A percentile compares a stretch with the other conserved stretches of the same genome.
Evolutionary conservation across 1,140 invertebrate genomes (phyloP).

Genomic region (Bombus waltoni): DNA sequence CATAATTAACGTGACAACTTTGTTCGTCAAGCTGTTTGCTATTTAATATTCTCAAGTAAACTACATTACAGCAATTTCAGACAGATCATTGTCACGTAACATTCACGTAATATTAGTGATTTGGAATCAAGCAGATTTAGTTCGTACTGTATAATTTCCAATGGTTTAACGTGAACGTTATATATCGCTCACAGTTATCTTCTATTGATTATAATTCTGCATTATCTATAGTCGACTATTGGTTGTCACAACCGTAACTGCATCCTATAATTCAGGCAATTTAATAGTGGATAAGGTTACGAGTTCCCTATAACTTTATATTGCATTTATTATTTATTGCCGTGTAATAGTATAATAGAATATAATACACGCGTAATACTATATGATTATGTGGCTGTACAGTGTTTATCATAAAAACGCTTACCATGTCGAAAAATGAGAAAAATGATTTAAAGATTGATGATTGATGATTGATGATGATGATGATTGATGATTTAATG

Average conservation of each 20-base stretch:
- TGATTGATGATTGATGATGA: too few species aligned
- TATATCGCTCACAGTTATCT: neutral
- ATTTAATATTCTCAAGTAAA: neutral
- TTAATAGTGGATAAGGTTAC: neutral
- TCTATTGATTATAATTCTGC: constrained; percentile 2
- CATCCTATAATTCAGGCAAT: neutral
- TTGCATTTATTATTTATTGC: neutral
- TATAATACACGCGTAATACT: too few species aligned
- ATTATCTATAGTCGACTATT: neutral
- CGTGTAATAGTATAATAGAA: neutral
- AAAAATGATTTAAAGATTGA: too few species aligned
- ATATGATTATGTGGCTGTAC: neutral
- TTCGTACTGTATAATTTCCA: neutral
- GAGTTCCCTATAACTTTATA: neutral
- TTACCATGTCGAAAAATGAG: too few species aligned
- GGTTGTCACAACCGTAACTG: neutral
- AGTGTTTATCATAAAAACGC: neutral
- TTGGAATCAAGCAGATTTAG: neutral
- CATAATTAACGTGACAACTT: too few species aligned
- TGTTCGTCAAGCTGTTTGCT: neutral
- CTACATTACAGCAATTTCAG: neutral
- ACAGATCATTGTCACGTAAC: neutral
- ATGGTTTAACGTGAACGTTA: neutral
- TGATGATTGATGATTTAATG: too few species aligned
- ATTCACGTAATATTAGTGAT: neutral